Base-by-base conservation (phyloP, 2,797 vertebrate genomes). In the Momotus momota region DNA sequence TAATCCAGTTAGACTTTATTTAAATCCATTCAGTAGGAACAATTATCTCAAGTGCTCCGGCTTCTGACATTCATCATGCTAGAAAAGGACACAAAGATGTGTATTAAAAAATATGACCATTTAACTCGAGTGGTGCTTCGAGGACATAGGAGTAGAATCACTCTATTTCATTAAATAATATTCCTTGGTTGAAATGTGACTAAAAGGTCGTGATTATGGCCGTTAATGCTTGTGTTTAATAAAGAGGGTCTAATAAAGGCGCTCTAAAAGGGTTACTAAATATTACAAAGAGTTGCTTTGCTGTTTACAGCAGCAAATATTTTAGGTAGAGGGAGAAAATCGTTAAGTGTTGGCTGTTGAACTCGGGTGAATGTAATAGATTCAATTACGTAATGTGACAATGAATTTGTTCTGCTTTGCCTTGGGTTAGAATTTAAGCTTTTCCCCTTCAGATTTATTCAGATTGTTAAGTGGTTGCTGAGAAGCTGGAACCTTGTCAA, bases 1-100 rank as follows among this genome's bases (percentile, higher is more conserved):
- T 95, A 97, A 97, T 95, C 29, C 33, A 67, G 65, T 96, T 95
- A 96, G 85, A 86, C 45, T 82, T 90, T 65, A 88, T 90, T 93
- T 71, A 84, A 94, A 89, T 81, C 66, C 91, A 82, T 91, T 78
- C 83, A 60, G n/a, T 31, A 65, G 66, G 64, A 92, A 49, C 40
- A 85, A 75, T 95, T 94, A 88, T 64, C 92, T 96, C 69, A 69
- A 95, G 72, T 92, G 72, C 64, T 90, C 14, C 49, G 61, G 77
- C 87, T 94, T 88, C 83, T 90, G 86, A 90, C 75, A 81, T 96
- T 70, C 54, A 65, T 96, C 83, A 94, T 2, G 1, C 61, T 70
- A 14, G 81, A 72, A 93, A 75, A 75, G 60, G 88, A 78, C 64
- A 72, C 29, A 67, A 66, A 81, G 75, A 75, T 62, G 23, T 73